These are phyloP conservation scores for Lophura nycthemera DNA, from an alignment of 2,113 vertebrate species.

Conservation along the genomic window DNA sequence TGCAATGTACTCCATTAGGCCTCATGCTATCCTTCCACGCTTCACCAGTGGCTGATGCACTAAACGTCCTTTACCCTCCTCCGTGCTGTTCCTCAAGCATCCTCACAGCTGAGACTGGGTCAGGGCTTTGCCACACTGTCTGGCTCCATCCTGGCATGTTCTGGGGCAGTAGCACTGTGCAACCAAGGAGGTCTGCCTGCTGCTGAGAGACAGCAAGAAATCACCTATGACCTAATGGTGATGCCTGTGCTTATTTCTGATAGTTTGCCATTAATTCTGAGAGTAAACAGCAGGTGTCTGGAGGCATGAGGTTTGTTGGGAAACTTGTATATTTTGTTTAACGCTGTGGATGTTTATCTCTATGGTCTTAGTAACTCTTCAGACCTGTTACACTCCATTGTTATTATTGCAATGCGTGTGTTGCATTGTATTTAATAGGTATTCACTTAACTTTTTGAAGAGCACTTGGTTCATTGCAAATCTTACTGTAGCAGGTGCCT, in stretches of 20 bases:
- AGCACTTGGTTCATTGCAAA: neutral
- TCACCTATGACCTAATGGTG: constrained; percentile 28
- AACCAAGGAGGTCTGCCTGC: neutral
- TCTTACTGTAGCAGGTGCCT: neutral
- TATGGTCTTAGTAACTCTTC: constrained; percentile 43
- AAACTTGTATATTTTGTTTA: constrained; percentile 58
- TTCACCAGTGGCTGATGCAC: neutral
- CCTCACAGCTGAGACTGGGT: neutral
- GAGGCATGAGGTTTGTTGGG: constrained; percentile 50
- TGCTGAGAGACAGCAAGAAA: neutral
- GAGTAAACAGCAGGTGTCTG: constrained; percentile 36
- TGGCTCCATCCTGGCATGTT: neutral
- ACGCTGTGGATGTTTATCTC: constrained; percentile 33
- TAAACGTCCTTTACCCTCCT: neutral
- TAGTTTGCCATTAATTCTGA: constrained; percentile 51
- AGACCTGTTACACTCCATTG: constrained; percentile 61
- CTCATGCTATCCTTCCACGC: neutral
- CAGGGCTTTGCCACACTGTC: neutral
- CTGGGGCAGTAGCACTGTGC: neutral
- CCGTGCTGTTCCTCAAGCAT: neutral
- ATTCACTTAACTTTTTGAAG: constrained; percentile 29
- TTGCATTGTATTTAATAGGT: constrained; percentile 34
- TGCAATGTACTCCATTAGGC: neutral
- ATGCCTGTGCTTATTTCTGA: constrained; percentile 32
- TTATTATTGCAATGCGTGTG: neutral